These are phyloP conservation scores for Pholis gunnellus DNA, from an alignment of 2,113 vertebrate genomes.

Conservation along the genomic window DNA sequence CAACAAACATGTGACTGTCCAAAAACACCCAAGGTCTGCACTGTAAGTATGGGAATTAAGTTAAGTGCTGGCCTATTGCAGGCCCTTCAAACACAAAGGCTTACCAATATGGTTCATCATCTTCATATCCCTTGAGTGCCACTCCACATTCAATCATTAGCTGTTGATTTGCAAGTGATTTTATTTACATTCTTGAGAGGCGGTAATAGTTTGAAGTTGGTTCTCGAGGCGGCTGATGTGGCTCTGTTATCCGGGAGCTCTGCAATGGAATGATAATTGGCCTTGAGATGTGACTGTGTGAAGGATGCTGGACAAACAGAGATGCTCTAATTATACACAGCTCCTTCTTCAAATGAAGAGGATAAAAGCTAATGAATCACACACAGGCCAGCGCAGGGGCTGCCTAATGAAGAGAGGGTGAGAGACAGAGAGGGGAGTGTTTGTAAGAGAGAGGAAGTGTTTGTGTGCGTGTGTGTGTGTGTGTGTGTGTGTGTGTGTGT, in stretches of 20 bases:
- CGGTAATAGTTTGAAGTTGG: conserved; percentile 76
- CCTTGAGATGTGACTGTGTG: conserved; percentile 79
- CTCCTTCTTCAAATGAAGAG: conserved; percentile 81
- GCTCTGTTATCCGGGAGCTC: conserved; percentile 61
- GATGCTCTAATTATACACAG: conserved; percentile 83
- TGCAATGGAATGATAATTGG: conserved; percentile 81
- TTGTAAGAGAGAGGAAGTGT: conserved; percentile 23
- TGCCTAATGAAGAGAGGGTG: conserved; percentile 81
- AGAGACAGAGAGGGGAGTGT: conserved; percentile 57
- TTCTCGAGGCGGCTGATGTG: conserved; percentile 63
- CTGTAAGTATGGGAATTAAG: conserved; percentile 16
- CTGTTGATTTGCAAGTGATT: conserved; percentile 79
- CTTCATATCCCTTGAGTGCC: conserved; percentile 66
- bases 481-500: conserved; percentile 34
- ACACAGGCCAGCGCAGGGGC: conserved; percentile 74
- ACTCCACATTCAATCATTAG: conserved; percentile 79
- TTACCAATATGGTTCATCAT: conserved; percentile 43
- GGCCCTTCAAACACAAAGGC: conserved; percentile 5
- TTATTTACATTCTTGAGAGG: conserved; percentile 83
- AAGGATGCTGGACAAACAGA: conserved; percentile 82
- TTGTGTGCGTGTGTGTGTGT: conserved; percentile 16
- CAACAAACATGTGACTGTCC: conserved; percentile 26
- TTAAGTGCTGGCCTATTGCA: neutral
- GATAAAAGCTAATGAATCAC: conserved; percentile 86
- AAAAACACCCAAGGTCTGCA: neutral